Evolutionary conservation across 2,113 vertebrate genomes (phyloP), one percentile per base, ranked within the genome.

Genomic region (Pteruthius melanotis): DNA sequence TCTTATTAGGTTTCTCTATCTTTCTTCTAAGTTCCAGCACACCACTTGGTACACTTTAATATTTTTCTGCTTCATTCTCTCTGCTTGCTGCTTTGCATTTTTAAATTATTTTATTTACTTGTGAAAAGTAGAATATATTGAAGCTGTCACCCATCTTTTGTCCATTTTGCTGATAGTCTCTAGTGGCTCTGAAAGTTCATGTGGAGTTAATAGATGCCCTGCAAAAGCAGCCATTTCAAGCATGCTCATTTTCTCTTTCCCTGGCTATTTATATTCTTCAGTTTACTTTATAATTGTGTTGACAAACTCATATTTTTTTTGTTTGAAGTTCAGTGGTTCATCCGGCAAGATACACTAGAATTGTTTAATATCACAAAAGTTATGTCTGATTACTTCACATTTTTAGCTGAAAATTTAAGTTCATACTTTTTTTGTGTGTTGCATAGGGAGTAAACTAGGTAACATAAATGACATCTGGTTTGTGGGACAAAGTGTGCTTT

Each of bases 51-150:
- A 69, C 72, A 15, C 79, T 94, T 94, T 94, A 87, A 42, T 89
- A 79, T 86, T 97, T 91, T 28, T 86, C 49, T 92, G 52, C 64
- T 65, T 49, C 47, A 47, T 72, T 90, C 56, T 83, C 79, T 90
- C 31, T 82, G 24, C 78, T 23, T 76, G 50, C 74, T 90, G 75
- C 61, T 97, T 91, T 94, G 53, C 90, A 79, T 70, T 84, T 96
- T 76, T 84, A 77, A 71, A 95, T 93, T 49, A 31, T 63, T 92
- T 94, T 64, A 54, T 92, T 92, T 94, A 50, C 30, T 90, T 92
- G 53, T 42, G 72, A 75, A 95, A 89, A 37, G 18, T 64, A 83
- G 53, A 72, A 89, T 83, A 63, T 52, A 40, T 68, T 76, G 81
- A 75, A 86, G 45, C 66, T 80, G 7, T 70, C 31, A 74, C 22